These are phyloP conservation scores for Trichonephila inaurata DNA, from an alignment of 1,140 invertebrate species.

Conservation along the genomic window DNA sequence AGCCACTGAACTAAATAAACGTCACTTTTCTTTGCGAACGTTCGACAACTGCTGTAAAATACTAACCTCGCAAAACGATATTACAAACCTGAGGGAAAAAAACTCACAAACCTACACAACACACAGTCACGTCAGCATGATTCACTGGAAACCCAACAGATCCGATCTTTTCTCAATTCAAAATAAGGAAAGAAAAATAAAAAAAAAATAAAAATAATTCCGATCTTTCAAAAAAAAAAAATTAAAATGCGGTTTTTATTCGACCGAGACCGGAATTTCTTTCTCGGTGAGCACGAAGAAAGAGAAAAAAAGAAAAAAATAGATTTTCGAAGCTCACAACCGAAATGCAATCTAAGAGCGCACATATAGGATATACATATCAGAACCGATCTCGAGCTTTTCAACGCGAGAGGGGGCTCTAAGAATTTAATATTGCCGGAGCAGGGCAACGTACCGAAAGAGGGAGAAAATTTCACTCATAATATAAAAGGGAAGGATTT, in stretches of 20 bases:
- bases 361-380: constrained; percentile 37
- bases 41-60: neutral
- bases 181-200: neutral
- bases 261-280: constrained; percentile 5
- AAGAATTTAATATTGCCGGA: constrained; percentile 60
- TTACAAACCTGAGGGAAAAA: neutral
- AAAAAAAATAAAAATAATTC: neutral
- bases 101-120: neutral
- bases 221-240: constrained; percentile 2
- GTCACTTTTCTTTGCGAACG: neutral
- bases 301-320: neutral
- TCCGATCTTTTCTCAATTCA: neutral
- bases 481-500: constrained; percentile 31
- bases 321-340: neutral
- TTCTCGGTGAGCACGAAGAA: neutral
- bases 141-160: neutral
- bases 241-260: constrained; percentile 25
- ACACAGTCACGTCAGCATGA: neutral
- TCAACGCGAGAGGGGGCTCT: neutral
- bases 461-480: constrained; percentile 45
- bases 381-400: constrained; percentile 7
- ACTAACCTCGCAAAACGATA: neutral
- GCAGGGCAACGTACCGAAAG: neutral
- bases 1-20: neutral
- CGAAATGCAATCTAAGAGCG: neutral